Evolutionary conservation across 1,140 invertebrate species (phyloP).

Genomic region (Oreohelix idahoensis): DNA sequence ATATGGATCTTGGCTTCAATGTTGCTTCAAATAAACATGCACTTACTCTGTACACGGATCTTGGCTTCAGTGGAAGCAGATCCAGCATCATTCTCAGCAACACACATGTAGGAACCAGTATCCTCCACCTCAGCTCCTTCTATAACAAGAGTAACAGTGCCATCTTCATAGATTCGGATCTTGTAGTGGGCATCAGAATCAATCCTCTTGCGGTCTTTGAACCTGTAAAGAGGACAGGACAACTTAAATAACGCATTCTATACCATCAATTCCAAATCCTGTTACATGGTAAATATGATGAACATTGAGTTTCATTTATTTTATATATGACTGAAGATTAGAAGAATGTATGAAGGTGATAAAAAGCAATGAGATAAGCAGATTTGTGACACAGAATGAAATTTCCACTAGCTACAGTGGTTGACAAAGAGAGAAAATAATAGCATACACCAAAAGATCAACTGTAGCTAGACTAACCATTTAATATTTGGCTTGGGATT

Average conservation of each 20-base stretch:
- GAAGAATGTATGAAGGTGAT: no score
- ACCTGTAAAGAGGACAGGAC: conserved; percentile 51
- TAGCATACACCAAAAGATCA: no score
- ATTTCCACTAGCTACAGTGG: no score
- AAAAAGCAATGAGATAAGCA: no score
- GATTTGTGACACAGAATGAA: no score
- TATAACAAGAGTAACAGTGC: conserved; percentile 58
- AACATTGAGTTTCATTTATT: no score
- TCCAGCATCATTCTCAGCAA: conserved; percentile 96
- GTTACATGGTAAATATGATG: no score
- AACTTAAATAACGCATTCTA: neutral
- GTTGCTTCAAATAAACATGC: no score
- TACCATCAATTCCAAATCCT: no score
- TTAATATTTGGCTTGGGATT: conserved; percentile 63
- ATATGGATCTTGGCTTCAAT: no score
- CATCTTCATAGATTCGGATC: conserved; percentile 53
- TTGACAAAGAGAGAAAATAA: no score
- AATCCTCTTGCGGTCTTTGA: conserved; percentile 66
- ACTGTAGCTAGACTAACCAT: conserved; percentile 57
- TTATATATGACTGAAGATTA: no score
- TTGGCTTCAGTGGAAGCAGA: conserved; percentile 63
- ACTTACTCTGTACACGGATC: conserved; percentile 64
- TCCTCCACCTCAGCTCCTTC: conserved; percentile 80
- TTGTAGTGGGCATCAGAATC: conserved; percentile 60
- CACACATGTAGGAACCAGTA: conserved; percentile 97